Evolutionary conservation across 2,888 invertebrate species (phyloP).

Genomic region (Mythimna pallens): DNA sequence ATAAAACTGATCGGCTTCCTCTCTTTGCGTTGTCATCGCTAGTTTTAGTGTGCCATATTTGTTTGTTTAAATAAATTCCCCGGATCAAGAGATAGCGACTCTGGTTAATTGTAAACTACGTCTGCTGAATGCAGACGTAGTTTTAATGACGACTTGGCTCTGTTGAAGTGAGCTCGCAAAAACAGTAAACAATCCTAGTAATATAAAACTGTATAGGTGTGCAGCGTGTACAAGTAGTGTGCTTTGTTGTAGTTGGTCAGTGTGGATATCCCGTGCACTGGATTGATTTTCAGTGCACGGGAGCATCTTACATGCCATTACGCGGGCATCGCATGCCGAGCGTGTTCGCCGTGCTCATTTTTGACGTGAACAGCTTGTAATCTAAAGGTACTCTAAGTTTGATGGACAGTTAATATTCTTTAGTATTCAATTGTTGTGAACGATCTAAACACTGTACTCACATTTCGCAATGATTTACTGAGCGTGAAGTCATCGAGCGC

Average conservation of each 20-base stretch:
- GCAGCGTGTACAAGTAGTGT: background rate
- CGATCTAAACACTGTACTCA: background rate
- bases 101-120: constrained; percentile 16
- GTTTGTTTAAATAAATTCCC: constrained; percentile 3
- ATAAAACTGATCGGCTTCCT: background rate
- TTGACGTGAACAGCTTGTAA: background rate
- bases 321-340: background rate
- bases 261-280: background rate
- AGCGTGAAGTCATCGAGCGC: no score
- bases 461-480: background rate
- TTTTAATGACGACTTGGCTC: constrained; percentile 10
- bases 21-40: background rate
- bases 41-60: background rate
- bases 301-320: background rate
- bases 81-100: constrained; percentile 9
- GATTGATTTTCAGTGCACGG: background rate
- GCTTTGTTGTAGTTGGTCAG: constrained; percentile 3
- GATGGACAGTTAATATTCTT: no score
- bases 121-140: constrained; percentile 13
- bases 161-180: background rate
- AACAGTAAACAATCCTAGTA: background rate
- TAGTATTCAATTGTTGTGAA: background rate
- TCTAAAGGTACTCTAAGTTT: background rate
- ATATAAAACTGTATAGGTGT: background rate
- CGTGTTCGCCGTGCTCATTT: background rate